Evolutionary conservation across 2,888 invertebrate species (phyloP).

Genomic region (Melanotus villosus): DNA sequence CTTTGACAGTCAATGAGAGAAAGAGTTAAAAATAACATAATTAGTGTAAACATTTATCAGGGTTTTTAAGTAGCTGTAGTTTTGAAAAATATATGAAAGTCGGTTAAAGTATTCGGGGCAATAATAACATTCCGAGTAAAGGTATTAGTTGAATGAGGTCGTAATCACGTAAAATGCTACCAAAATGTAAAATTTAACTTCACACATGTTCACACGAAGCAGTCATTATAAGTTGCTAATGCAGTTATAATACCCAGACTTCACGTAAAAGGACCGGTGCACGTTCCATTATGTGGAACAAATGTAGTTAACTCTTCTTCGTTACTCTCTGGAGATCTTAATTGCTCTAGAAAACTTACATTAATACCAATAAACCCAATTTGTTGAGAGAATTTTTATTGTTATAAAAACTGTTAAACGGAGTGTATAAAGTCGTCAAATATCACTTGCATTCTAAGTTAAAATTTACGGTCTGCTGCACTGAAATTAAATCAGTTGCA

Average conservation of each 20-base stretch:
- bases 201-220: constrained; percentile 18
- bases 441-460: background rate
- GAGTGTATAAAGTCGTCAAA: background rate
- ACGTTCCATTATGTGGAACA: constrained; percentile 38
- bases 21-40: too few relatives aligned
- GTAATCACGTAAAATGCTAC: background rate
- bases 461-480: constrained; percentile 20
- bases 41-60: too few relatives aligned
- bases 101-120: too few relatives aligned
- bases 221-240: constrained; percentile 35
- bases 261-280: constrained; percentile 33
- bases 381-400: background rate
- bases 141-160: background rate
- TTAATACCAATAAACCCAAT: constrained; percentile 30
- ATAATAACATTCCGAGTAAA: background rate
- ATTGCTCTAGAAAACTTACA: constrained; percentile 31
- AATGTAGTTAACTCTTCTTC: constrained; percentile 40
- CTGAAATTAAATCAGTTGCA: constrained; percentile 31
- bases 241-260: constrained; percentile 34
- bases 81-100: too few relatives aligned
- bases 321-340: constrained; percentile 34
- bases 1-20: too few relatives aligned
- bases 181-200: constrained; percentile 7
- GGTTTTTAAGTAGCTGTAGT: too few relatives aligned
- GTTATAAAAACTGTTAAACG: background rate